A percentile compares a stretch with the other conserved stretches of the same genome.
Evolutionary conservation across 2,888 invertebrate species (phyloP).

Genomic region (Thymelicus sylvestris): DNA sequence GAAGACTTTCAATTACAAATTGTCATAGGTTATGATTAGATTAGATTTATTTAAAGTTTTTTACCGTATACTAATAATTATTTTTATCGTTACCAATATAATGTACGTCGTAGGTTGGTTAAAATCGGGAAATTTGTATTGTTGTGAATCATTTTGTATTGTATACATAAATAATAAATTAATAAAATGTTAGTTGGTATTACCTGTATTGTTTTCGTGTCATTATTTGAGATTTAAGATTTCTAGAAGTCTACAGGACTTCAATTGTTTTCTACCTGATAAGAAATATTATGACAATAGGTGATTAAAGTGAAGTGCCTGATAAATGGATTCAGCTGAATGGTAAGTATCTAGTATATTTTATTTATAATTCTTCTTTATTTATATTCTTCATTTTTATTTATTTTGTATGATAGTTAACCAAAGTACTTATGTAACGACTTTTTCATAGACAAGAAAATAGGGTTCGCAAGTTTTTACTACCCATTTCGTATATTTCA

Average conservation of each 20-base stretch:
- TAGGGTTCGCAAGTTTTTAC: no score
- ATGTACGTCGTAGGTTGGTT: conserved; percentile 58
- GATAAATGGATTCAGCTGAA: not conserved
- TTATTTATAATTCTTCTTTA: no score
- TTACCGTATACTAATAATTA: conserved; percentile 60
- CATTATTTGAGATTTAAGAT: not conserved
- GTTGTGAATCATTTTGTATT: conserved; percentile 58
- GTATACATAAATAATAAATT: conserved; percentile 59
- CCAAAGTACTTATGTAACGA: no score
- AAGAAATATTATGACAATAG: not conserved
- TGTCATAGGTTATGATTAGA: conserved; percentile 68
- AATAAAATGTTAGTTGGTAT: conserved; percentile 73
- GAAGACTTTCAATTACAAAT: conserved; percentile 76
- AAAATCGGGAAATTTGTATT: conserved; percentile 60
- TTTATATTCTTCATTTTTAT: no score
- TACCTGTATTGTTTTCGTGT: conserved; percentile 46
- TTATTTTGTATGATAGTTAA: no score
- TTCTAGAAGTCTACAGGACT: not conserved
- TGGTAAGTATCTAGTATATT: conserved; percentile 12
- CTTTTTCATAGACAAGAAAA: no score
- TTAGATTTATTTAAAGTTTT: conserved; percentile 70
- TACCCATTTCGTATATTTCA: no score
- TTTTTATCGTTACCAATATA: conserved; percentile 71
- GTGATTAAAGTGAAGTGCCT: no score
- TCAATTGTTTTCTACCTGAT: not conserved